phyloP scores from a whole-genome alignment of 2,888 invertebrate genomes.

The Polydrusus cervinus region DNA sequence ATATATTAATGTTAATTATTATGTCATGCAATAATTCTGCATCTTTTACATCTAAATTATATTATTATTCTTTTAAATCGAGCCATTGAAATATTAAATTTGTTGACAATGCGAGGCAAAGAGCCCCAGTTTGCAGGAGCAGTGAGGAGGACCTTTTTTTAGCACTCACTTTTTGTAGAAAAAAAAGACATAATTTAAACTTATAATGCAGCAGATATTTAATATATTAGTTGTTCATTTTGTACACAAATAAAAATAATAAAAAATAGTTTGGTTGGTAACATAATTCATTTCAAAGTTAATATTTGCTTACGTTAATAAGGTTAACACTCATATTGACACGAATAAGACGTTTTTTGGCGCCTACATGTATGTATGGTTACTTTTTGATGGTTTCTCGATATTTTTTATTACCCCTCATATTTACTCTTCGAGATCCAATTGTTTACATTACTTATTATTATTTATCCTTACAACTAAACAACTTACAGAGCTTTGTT shows the following conservation, averaged over 20 bases:
- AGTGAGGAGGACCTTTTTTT: background rate
- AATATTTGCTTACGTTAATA: slow-evolving; percentile 36
- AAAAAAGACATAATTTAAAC: too few species aligned
- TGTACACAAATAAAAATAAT: slow-evolving; percentile 1
- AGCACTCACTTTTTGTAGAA: too few species aligned
- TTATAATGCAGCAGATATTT: too few species aligned
- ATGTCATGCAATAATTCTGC: slow-evolving; percentile 3
- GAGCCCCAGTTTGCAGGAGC: too few species aligned
- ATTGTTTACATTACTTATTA: slow-evolving; percentile 16
- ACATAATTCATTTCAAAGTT: slow-evolving; percentile 36
- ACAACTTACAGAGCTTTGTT: background rate
- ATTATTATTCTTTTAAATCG: background rate
- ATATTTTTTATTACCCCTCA: slow-evolving; percentile 21
- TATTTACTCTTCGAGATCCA: slow-evolving; percentile 13
- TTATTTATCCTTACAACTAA: slow-evolving; percentile 16
- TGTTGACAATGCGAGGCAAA: slow-evolving; percentile 6
- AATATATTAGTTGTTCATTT: background rate
- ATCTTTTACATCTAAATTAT: slow-evolving; percentile 1
- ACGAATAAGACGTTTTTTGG: slow-evolving; percentile 24
- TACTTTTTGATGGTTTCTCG: slow-evolving; percentile 20
- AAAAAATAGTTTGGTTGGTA: slow-evolving; percentile 1
- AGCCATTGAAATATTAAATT: background rate
- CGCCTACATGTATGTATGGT: slow-evolving; percentile 25
- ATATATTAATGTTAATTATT: slow-evolving; percentile 10
- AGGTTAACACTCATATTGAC: slow-evolving; percentile 5